Conservation (phyloP, 1,140 invertebrate species). For the Varroa destructor region DNA sequence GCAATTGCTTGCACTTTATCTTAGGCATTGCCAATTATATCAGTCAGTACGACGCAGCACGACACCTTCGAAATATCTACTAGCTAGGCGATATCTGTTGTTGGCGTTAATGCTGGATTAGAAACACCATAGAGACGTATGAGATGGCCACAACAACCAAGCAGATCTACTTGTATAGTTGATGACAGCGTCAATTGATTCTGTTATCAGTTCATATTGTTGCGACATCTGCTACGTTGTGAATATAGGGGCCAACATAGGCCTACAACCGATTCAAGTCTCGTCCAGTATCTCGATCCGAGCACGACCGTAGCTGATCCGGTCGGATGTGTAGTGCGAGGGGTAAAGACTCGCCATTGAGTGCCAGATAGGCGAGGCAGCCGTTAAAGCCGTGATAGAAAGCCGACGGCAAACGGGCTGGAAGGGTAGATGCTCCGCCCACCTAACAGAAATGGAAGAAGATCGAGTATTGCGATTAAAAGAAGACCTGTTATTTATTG, state of each 20-base stretch:
- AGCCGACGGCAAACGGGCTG: slow-evolving; percentile 46
- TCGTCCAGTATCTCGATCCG: slow-evolving; percentile 20
- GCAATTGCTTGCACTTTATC: too few relatives aligned
- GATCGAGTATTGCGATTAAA: slow-evolving; percentile 11
- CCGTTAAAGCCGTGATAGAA: slow-evolving; percentile 51
- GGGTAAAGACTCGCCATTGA: slow-evolving; percentile 41
- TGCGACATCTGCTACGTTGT: background rate
- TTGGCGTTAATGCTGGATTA: too few relatives aligned
- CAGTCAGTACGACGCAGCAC: too few relatives aligned
- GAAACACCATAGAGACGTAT: too few relatives aligned
- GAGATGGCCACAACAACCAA: too few relatives aligned
- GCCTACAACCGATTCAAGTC: slow-evolving; percentile 11
- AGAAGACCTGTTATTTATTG: background rate
- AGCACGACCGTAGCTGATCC: slow-evolving; percentile 15
- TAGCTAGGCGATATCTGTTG: too few relatives aligned
- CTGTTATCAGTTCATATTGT: too few relatives aligned
- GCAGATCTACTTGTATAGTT: too few relatives aligned
- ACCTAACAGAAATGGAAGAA: slow-evolving; percentile 34
- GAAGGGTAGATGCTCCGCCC: slow-evolving; percentile 47
- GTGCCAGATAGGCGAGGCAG: slow-evolving; percentile 50
- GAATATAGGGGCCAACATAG: background rate
- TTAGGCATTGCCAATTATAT: too few relatives aligned
- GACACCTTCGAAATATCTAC: too few relatives aligned
- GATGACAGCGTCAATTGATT: too few relatives aligned
- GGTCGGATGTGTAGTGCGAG: slow-evolving; percentile 31